Evolutionary conservation across 2,797 vertebrate species (phyloP).

Genomic region (Pristis pectinata): DNA sequence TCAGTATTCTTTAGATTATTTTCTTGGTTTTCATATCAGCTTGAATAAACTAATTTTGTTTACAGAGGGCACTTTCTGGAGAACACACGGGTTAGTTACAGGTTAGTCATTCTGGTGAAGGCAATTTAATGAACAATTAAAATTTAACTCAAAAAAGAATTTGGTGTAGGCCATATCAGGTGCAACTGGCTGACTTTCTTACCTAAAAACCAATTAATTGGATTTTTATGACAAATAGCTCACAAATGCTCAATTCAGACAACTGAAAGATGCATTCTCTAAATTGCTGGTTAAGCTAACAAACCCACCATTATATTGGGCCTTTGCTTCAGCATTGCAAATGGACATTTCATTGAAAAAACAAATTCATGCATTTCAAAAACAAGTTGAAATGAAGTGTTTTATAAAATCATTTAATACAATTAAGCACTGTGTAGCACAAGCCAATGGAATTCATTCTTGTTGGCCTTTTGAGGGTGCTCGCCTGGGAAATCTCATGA

Average conservation of each 20-base stretch:
- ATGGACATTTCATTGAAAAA: neutral
- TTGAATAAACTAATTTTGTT: neutral
- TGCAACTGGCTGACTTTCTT: neutral
- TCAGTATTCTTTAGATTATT: too few relatives aligned
- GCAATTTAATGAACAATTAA: neutral
- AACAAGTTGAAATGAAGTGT: neutral
- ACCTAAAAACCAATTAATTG: neutral
- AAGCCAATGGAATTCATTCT: neutral
- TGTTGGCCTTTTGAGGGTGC: neutral
- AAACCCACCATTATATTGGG: neutral
- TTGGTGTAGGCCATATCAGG: neutral
- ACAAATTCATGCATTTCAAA: neutral
- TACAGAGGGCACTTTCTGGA: neutral
- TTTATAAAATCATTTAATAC: neutral
- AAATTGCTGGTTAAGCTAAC: neutral
- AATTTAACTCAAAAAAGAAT: neutral
- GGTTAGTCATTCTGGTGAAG: neutral
- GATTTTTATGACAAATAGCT: neutral
- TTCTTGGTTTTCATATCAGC: too few relatives aligned
- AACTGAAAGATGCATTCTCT: neutral
- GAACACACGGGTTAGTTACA: neutral
- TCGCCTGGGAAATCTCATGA: neutral
- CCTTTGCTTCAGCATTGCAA: neutral
- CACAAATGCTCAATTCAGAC: neutral
- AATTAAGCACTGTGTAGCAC: neutral